These are phyloP conservation scores for Sebastes nivosus DNA, from an alignment of 2,797 vertebrate species.

Conservation along the genomic window DNA sequence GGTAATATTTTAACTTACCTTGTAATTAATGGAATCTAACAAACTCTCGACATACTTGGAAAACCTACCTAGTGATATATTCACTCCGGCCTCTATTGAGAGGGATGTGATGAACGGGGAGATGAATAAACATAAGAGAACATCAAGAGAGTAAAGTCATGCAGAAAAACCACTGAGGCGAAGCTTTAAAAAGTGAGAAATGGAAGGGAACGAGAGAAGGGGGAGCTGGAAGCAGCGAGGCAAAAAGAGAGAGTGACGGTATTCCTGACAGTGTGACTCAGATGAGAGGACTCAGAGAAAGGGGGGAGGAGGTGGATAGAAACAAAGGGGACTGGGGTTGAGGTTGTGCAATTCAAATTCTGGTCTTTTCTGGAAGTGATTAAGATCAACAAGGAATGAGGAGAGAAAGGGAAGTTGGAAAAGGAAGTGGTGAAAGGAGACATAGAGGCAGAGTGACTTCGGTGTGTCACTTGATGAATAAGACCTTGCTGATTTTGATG, in stretches of 20 bases:
- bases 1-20: neutral
- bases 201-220: conserved; percentile 9
- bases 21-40: neutral
- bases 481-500: neutral
- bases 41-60: neutral
- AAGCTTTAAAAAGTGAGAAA: conserved; percentile 24
- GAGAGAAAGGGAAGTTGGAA: neutral
- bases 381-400: conserved; percentile 15
- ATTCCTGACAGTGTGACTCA: conserved; percentile 40
- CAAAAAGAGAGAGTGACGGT: conserved; percentile 25
- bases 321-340: neutral
- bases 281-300: conserved; percentile 21
- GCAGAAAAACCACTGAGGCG: conserved; percentile 23
- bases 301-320: neutral
- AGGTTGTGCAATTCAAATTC: conserved; percentile 28
- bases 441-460: neutral
- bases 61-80: neutral
- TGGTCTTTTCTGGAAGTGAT: conserved; percentile 37
- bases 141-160: neutral
- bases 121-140: neutral
- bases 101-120: neutral
- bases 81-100: neutral
- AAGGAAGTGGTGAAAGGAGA: neutral
- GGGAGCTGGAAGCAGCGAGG: conserved; percentile 12
- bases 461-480: neutral